Percentiles rank a stretch among this genome's conserved stretches.
Evolutionary conservation across 35 echinoderm and acorn worm species (phyloP).

Genomic region (Anneissia japonica): DNA sequence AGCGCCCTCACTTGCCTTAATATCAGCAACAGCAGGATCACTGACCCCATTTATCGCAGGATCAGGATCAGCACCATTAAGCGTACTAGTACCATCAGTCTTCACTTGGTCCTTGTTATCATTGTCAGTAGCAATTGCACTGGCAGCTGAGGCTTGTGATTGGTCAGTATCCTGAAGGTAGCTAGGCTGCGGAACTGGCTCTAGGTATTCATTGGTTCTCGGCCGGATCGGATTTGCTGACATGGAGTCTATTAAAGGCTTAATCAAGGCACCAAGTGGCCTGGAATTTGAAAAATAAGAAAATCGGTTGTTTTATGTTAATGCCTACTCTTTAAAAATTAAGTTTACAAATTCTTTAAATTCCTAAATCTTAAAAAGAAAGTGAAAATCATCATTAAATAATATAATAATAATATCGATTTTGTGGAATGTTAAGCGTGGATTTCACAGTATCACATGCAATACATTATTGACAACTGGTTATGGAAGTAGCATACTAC

Average conservation of each 20-base stretch:
- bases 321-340: too few relatives aligned
- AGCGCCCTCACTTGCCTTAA: too few relatives aligned
- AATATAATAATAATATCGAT: too few relatives aligned
- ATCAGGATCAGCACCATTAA: neutral
- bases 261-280: constrained; percentile 77
- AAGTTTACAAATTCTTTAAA: too few relatives aligned
- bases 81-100: neutral
- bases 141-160: neutral
- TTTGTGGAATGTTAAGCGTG: too few relatives aligned
- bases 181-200: neutral
- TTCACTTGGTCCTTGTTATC: neutral
- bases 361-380: too few relatives aligned
- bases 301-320: too few relatives aligned
- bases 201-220: neutral
- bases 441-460: too few relatives aligned
- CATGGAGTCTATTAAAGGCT: constrained; percentile 74
- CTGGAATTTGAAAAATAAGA: constrained; percentile 26
- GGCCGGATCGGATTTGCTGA: constrained; percentile 52
- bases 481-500: too few relatives aligned
- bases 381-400: too few relatives aligned
- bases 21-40: neutral
- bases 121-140: neutral
- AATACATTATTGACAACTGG: too few relatives aligned
- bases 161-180: neutral
- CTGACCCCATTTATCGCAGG: too few relatives aligned